Conservation (phyloP, 2,113 vertebrate genomes). For the Myocastor coypus region DNA sequence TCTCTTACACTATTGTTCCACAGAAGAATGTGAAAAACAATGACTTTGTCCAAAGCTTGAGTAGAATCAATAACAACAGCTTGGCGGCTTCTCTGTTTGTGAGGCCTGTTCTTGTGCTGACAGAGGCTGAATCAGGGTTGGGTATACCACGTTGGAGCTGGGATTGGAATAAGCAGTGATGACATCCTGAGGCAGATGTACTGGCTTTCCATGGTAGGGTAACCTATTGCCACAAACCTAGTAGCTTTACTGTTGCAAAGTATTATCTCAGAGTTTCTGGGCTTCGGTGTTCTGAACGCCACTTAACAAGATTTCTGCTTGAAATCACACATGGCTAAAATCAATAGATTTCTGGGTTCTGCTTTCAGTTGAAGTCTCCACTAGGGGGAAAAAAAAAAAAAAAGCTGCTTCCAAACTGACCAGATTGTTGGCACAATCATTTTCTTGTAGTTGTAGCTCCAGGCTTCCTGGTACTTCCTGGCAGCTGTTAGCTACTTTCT, state of each 20-base stretch:
- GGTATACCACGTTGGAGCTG: neutral
- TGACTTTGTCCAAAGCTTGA: neutral
- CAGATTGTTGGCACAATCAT: neutral
- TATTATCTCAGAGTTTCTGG: neutral
- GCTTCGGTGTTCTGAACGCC: neutral
- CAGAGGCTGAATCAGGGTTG: neutral
- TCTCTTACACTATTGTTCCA: neutral
- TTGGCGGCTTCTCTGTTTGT: neutral
- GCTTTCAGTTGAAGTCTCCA: neutral
- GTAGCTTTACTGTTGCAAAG: neutral
- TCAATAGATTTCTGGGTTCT: neutral
- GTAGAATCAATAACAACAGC: neutral
- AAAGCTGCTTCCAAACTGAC: neutral
- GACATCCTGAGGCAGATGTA: neutral
- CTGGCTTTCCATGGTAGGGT: neutral
- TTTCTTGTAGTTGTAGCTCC: neutral
- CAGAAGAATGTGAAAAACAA: neutral
- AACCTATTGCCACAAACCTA: neutral
- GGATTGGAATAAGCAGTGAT: neutral
- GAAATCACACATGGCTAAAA: neutral
- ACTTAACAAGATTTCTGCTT: neutral
- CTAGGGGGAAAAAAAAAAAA: neutral
- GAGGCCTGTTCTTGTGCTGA: neutral
- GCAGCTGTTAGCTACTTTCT: neutral
- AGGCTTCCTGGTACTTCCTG: neutral